Evolutionary conservation across 2,888 invertebrate genomes (phyloP).

Genomic region (Cosmopolites sordidus): DNA sequence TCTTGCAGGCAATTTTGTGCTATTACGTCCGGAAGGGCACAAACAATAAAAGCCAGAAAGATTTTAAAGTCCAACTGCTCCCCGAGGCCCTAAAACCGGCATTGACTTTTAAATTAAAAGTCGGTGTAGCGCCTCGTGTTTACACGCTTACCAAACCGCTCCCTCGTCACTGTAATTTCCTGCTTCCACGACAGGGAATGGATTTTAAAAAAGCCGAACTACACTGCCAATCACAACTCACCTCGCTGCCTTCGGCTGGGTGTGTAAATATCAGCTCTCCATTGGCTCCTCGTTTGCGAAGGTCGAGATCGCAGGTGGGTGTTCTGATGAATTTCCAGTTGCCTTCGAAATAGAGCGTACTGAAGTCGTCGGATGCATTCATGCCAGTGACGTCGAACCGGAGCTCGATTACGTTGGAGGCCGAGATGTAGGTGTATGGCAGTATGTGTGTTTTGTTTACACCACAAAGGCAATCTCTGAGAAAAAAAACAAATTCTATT

Average conservation of each 20-base stretch:
- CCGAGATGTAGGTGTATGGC: constrained; percentile 73
- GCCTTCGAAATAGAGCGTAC: constrained; percentile 79
- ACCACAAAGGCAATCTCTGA: constrained; percentile 71
- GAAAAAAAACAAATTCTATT: no score
- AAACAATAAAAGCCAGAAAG: no score
- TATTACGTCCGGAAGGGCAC: no score
- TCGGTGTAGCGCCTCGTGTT: not conserved
- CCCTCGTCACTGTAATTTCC: not conserved
- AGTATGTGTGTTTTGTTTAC: constrained; percentile 49
- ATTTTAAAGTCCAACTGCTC: no score
- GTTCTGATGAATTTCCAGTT: constrained; percentile 75
- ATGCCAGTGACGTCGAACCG: constrained; percentile 78
- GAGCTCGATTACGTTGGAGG: constrained; percentile 72
- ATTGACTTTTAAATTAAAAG: not conserved
- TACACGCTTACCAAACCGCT: not conserved
- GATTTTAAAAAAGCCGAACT: not conserved
- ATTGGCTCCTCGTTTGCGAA: constrained; percentile 69
- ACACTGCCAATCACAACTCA: constrained; percentile 28
- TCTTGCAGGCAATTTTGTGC: no score
- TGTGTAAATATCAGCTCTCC: constrained; percentile 65
- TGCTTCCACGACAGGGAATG: not conserved
- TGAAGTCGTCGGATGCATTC: constrained; percentile 81
- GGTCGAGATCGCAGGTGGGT: constrained; percentile 64
- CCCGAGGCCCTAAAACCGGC: no score
- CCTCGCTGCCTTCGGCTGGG: constrained; percentile 41